Evolutionary conservation across 2,888 invertebrate species (phyloP), one percentile per base, ranked within the genome.

Genomic region (Noctua janthina): DNA sequence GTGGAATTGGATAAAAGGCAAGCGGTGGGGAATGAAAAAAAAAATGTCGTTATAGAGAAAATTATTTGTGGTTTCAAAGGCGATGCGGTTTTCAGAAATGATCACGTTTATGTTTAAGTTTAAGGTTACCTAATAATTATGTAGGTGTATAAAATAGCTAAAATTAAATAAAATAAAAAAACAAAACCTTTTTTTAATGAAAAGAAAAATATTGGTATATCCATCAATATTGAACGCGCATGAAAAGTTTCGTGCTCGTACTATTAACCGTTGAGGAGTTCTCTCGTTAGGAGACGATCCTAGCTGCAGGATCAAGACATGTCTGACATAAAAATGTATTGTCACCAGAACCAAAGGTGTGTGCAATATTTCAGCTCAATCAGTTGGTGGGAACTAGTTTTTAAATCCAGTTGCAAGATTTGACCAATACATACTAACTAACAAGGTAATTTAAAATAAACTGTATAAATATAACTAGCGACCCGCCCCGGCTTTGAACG

Each of bases 1-100:
- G 10, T 79, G 66, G n/a, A 39, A 84, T 84, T 68, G 54, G 35
- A 72, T 51, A 46, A 39, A 70, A 13, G 29, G n/a, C 23, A 54
- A 79, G 23, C 20, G n/a, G 29, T 51, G 11, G 1, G 1, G 35
- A 7, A 29, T 29, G 11, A 20, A 29, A 17, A n/a, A 59, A 49
- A 56, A 49, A 11, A 11, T 56, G 17, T 39, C 15, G 35, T 17
- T 10, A 11, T 51, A 2, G 17, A 13, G 2, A n/a, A 17, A 4
- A 35, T 23, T 6, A 39, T 23, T 78, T 59, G 17, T 8, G 8
- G 17, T 54, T 64, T 64, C 0, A 64, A 64, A 64, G n/a, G 8
- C 6, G 17, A 13, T 73, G 35, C 20, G 35, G 0, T n/a, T 62
- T 62, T 56, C 3, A 39, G 2, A 35, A 64, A 62, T 5, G 0